Evolutionary conservation across 2,888 invertebrate species (phyloP).

Genomic region (Lycocerus yunnanus): DNA sequence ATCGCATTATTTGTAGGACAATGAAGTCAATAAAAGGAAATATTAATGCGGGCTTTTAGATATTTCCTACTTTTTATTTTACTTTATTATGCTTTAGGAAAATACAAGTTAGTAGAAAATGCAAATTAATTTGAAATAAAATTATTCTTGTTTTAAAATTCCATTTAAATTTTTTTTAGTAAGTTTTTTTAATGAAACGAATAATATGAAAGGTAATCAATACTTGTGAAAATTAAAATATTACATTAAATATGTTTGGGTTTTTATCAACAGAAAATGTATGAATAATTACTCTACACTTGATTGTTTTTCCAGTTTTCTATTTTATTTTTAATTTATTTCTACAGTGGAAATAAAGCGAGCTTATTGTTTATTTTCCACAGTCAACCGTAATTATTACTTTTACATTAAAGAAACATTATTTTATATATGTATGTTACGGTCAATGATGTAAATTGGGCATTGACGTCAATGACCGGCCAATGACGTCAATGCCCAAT

Average conservation of each 20-base stretch:
- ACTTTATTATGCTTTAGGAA: not conserved
- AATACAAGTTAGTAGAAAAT: not conserved
- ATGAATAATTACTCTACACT: too few relatives aligned
- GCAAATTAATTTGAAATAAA: not conserved
- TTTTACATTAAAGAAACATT: too few relatives aligned
- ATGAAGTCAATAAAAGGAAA: not conserved
- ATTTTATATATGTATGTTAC: too few relatives aligned
- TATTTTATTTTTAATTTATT: too few relatives aligned
- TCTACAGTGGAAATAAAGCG: too few relatives aligned
- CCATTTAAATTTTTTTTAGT: not conserved
- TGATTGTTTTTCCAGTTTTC: too few relatives aligned
- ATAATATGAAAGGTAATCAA: not conserved
- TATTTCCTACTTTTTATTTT: not conserved
- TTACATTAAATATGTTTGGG: not conserved
- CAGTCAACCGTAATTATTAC: too few relatives aligned
- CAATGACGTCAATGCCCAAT: too few relatives aligned
- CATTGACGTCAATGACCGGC: too few relatives aligned
- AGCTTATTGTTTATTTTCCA: too few relatives aligned
- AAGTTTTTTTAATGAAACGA: too few relatives aligned
- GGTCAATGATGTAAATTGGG: too few relatives aligned
- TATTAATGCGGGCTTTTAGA: not conserved
- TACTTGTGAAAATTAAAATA: not conserved
- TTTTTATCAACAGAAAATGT: not conserved
- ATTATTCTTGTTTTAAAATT: not conserved
- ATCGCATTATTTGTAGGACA: not conserved